Base-by-base conservation (phyloP, 2,113 vertebrate species). In the Mastomys coucha region DNA sequence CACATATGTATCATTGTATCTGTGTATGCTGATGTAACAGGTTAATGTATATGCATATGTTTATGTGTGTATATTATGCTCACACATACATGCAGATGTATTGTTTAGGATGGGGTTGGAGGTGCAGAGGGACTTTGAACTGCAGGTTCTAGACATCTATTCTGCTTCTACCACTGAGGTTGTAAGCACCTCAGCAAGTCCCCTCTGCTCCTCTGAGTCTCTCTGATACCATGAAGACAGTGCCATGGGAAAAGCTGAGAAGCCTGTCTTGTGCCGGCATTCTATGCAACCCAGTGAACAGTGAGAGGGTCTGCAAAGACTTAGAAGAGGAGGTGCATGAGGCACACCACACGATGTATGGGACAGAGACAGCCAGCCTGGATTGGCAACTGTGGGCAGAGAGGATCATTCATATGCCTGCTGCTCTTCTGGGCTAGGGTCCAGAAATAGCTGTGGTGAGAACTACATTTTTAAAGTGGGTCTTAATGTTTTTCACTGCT, bases 391-490 rank as follows among this genome's bases (percentile, higher is more conserved):
- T 81, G 82, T 88, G 91, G 96, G 98, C 72, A 70, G 78, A 91
- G 89, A 92, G 86, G 96, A 94, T 97, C 98, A 95, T 96, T 97
- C 96, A 91, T 93, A 33, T 24, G 31, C 94, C 95, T 80, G 88
- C 86, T 93, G 96, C 94, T 97, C 97, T 96, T 94, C 98, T 97
- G 97, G 98, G 98, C 97, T 20, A 31, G 51, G 33, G 58, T 97
- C 98, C 98, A 98, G 97, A 95, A 97, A 98, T 97, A 98, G 96
- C 97, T 98, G 98, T 97, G 97, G 98, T 97, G 89, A 96, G 97
- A 96, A 96, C 92, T 97, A 96, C 98, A 97, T 97, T 97, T 97
- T 96, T 97, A 95, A 97, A 98, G 95, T 96, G 97, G 97, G 97
- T 94, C 97, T 97, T 97, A 97, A 98, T 97, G 97, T 89, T 97